Conservation (phyloP, 2,888 invertebrate species). For the Apeira syringaria region DNA sequence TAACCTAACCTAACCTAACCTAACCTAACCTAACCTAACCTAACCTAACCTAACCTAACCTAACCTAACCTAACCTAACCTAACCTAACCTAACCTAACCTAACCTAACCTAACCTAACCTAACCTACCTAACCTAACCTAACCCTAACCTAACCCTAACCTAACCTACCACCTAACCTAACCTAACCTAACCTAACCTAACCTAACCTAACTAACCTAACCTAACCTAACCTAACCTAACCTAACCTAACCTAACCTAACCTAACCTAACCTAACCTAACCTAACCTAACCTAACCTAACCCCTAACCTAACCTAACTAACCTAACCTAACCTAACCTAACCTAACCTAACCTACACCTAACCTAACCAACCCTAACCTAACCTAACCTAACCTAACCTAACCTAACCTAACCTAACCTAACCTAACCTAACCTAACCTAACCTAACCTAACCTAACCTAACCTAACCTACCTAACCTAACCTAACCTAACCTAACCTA, state of each 20-base stretch:
- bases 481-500: constrained; percentile 29
- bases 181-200: constrained; percentile 29
- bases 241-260: constrained; percentile 31
- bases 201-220: constrained; percentile 26
- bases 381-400: constrained; percentile 16
- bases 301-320: constrained; percentile 29
- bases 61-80: too few species aligned
- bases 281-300: constrained; percentile 31
- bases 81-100: too few species aligned
- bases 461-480: too few species aligned
- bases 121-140: too few species aligned
- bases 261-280: constrained; percentile 32
- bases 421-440: constrained; percentile 25
- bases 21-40: too few species aligned
- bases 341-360: too few species aligned
- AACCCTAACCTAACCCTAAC: too few species aligned
- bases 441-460: constrained; percentile 23
- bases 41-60: too few species aligned
- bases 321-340: constrained; percentile 19
- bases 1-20: too few species aligned
- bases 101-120: too few species aligned
- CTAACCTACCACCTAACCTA: too few species aligned
- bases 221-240: constrained; percentile 31
- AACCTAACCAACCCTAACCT: too few species aligned
- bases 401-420: constrained; percentile 27